Evolutionary conservation across 2,113 vertebrate genomes (phyloP).

Genomic region (Indicator indicator): DNA sequence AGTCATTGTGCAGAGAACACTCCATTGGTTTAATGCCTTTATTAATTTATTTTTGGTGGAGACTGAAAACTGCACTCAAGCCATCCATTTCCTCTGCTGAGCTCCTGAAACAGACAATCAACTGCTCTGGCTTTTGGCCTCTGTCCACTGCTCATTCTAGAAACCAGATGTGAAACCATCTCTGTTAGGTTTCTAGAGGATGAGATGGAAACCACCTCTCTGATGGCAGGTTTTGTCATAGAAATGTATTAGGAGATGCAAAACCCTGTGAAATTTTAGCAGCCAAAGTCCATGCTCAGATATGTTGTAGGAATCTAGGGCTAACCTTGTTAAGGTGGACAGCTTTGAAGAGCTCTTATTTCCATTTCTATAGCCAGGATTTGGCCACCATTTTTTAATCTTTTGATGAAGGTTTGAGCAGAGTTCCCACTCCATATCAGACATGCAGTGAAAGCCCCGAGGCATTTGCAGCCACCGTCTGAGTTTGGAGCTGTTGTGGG

Average conservation of each 20-base stretch:
- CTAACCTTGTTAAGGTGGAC: neutral
- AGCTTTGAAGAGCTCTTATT: neutral
- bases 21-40: neutral
- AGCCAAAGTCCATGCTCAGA: neutral
- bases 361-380: neutral
- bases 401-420: neutral
- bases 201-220: neutral
- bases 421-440: neutral
- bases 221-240: neutral
- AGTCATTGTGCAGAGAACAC: neutral
- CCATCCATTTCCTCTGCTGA: neutral
- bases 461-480: neutral
- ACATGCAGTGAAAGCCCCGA: fast-evolving
- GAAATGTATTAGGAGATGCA: neutral
- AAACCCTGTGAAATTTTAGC: neutral
- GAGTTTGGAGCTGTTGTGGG: neutral
- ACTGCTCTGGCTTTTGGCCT: neutral
- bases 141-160: neutral
- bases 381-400: neutral
- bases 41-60: neutral
- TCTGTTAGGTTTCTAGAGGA: neutral
- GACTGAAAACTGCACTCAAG: neutral
- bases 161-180: neutral
- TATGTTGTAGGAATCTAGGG: neutral
- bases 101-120: neutral